These are phyloP conservation scores for Arenaria interpres DNA, from an alignment of 2,113 vertebrate genomes.

Conservation along the genomic window DNA sequence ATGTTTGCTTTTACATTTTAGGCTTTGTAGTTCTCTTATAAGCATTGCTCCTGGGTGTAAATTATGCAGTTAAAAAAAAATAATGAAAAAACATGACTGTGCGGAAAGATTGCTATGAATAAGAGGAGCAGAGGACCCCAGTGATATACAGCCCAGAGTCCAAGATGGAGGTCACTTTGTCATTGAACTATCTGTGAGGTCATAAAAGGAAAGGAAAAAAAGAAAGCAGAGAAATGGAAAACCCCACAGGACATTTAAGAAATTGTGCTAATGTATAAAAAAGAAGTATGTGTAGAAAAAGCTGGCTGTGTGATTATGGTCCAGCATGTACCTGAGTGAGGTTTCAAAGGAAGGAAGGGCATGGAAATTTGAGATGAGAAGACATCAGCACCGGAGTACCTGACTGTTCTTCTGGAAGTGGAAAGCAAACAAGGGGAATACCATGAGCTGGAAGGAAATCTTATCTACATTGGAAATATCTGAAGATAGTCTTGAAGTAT, in stretches of 20 bases:
- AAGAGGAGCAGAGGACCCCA: not conserved
- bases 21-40: not conserved
- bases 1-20: not conserved
- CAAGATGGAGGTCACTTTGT: not conserved
- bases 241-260: not conserved
- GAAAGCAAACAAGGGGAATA: not conserved
- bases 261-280: not conserved
- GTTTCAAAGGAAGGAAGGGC: not conserved
- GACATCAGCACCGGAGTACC: too few species aligned
- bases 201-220: not conserved
- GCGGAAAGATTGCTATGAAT: not conserved
- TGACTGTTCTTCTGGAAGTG: not conserved
- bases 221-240: not conserved
- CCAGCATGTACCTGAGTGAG: not conserved
- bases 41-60: not conserved
- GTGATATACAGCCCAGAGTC: not conserved
- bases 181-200: not conserved
- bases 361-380: not conserved
- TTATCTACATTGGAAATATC: not conserved
- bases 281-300: not conserved
- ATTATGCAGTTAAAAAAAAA: not conserved
- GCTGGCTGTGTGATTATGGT: not conserved
- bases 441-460: not conserved
- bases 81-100: not conserved
- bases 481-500: not conserved